A percentile compares a stretch with the other conserved stretches of the same genome.
Evolutionary conservation across 2,797 vertebrate species (phyloP).

Genomic region (Pelochelys cantorii): DNA sequence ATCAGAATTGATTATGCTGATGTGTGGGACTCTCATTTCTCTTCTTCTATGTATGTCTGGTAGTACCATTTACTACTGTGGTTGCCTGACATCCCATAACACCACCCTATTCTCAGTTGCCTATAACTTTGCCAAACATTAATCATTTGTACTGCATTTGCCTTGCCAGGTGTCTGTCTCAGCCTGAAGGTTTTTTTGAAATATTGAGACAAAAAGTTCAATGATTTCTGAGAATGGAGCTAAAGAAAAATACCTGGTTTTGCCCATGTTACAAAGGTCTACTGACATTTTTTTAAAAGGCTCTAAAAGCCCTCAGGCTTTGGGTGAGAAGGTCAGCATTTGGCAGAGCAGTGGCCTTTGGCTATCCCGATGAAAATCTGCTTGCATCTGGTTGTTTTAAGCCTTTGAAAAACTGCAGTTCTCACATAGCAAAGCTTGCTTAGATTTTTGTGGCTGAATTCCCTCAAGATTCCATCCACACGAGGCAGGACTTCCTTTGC

Average conservation of each 20-base stretch:
- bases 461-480: neutral
- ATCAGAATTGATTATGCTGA: neutral
- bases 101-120: neutral
- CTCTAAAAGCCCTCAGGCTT: neutral
- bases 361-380: neutral
- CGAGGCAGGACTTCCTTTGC: neutral
- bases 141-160: neutral
- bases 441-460: neutral
- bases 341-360: neutral
- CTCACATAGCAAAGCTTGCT: neutral
- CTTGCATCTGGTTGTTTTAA: neutral
- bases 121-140: neutral
- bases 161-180: neutral
- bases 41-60: neutral
- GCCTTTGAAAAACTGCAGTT: neutral
- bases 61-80: neutral
- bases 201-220: neutral
- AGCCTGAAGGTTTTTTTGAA: neutral
- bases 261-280: neutral
- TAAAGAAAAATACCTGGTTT: neutral
- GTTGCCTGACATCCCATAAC: neutral
- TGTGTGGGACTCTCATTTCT: neutral
- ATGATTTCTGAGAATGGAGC: neutral
- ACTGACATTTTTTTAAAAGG: neutral
- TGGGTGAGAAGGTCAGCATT: neutral